Evolutionary conservation across 2,797 vertebrate species (phyloP).

Genomic region (Octomys mimax): DNA sequence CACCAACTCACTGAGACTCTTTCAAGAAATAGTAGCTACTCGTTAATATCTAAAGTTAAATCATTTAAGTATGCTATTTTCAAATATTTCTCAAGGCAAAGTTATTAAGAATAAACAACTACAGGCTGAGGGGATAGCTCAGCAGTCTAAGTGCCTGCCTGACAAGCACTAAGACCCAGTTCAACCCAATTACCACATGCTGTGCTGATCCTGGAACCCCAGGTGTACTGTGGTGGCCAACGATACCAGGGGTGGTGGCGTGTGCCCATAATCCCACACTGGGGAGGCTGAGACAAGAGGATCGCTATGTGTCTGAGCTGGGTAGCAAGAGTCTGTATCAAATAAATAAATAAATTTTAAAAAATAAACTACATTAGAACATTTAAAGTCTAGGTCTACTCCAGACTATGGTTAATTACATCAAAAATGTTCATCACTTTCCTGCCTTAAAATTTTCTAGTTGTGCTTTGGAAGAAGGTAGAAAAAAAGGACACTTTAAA

Average conservation of each 20-base stretch:
- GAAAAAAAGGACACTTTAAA: too few species aligned
- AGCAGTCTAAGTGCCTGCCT: too few species aligned
- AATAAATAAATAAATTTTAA: too few species aligned
- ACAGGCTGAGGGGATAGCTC: not conserved
- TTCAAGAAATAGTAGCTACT: slow-evolving; percentile 41
- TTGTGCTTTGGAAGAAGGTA: not conserved
- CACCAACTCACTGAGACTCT: slow-evolving; percentile 11
- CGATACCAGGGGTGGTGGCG: too few species aligned
- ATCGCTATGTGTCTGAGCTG: too few species aligned
- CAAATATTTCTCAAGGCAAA: slow-evolving; percentile 53
- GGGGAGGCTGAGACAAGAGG: too few species aligned
- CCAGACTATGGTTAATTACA: not conserved
- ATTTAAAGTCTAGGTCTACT: slow-evolving; percentile 44
- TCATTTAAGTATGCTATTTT: not conserved
- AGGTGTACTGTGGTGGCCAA: too few species aligned
- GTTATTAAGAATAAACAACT: slow-evolving; percentile 28
- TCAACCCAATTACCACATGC: too few species aligned
- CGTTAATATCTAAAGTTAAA: slow-evolving; percentile 16
- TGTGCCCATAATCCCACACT: too few species aligned
- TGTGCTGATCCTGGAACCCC: too few species aligned
- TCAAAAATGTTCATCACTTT: not conserved
- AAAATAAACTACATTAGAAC: slow-evolving; percentile 25
- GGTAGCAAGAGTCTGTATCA: too few species aligned
- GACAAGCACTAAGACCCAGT: too few species aligned
- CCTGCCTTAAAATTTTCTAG: slow-evolving; percentile 40